Base-by-base conservation (phyloP, 2,888 invertebrate genomes). In the Pandemis heparana region DNA sequence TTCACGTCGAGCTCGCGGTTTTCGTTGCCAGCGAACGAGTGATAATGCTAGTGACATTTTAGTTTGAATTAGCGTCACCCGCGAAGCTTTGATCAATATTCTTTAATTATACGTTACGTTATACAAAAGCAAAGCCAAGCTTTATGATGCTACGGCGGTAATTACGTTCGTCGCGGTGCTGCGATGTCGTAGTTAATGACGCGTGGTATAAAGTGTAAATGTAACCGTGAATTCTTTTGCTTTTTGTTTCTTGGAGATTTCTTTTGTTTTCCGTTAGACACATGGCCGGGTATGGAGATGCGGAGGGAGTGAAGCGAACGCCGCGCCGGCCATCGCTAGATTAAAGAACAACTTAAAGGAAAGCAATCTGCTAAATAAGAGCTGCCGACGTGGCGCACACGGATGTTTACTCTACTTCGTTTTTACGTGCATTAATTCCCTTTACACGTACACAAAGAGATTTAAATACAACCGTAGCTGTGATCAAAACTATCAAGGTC, bases 331-430 rank as follows among this genome's bases (percentile, higher is more conserved):
- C 87, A 89, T 89, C 82, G 88, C 90, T 88, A 89, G 90, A 92
- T 93, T 92, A 91, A 92, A 93, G 92, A 92, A 92, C 90, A 92
- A 92, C 94, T 94, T 93, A 92, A 92, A 93, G 91, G 91, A 91
- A 94, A 94, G 94, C 94, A 94, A 94, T 94, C 94, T 94, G 92
- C 92, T 93, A 94, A 94, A 94, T 93, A 94, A 93, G 93, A 90
- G 88, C 87, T 83, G 84, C 84, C 83, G 82, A 80, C 79, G 77
- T 70, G 77, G 53, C 75, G 77, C 78, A 80, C 61, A 67, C 12
- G 64, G 78, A 73, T 84, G 67, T 79, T 60, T 87, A 86, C 93
- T 93, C 91, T 89, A 90, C 89, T 84, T 83, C 14, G 16, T 23
- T 64, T 61, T 56, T 23, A 5, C 18, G 23, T 39, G 32, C 32